Conservation (phyloP, 2,888 invertebrate species). For the Hyalella azteca region DNA sequence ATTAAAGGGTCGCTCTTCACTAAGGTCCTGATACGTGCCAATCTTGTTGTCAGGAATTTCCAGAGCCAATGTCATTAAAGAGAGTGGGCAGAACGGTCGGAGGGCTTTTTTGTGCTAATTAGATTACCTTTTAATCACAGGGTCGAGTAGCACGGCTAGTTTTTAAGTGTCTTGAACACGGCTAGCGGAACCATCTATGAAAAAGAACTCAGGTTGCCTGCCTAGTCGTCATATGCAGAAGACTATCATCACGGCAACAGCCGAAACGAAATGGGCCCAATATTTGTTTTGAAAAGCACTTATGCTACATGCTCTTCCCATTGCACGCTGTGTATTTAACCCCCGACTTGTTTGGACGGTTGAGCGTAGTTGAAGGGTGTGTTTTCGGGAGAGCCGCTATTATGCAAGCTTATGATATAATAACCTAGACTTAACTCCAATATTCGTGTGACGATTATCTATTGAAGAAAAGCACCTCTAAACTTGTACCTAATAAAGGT, state of each 20-base stretch:
- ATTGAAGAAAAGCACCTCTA: constrained; percentile 6
- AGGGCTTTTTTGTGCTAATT: constrained; percentile 47
- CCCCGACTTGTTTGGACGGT: constrained; percentile 7
- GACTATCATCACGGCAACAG: constrained; percentile 29
- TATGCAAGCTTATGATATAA: constrained; percentile 22
- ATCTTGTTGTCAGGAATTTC: constrained; percentile 37
- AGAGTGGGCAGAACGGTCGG: constrained; percentile 41
- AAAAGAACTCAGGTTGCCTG: constrained; percentile 15
- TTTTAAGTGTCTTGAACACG: constrained; percentile 37
- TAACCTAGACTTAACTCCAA: constrained; percentile 10
- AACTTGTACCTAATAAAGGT: constrained; percentile 31
- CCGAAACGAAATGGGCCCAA: constrained; percentile 34
- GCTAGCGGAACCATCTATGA: constrained; percentile 36
- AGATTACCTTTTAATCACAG: constrained; percentile 52
- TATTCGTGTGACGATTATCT: constrained; percentile 15
- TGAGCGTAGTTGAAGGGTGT: constrained; percentile 26
- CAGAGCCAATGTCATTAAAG: constrained; percentile 33
- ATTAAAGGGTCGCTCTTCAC: constrained; percentile 30
- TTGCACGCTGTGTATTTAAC: constrained; percentile 18
- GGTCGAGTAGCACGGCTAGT: constrained; percentile 31
- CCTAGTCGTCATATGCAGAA: constrained; percentile 33
- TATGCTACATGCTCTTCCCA: constrained; percentile 22
- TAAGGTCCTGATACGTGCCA: constrained; percentile 30
- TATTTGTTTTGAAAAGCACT: constrained; percentile 37
- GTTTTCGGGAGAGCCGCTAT: constrained; percentile 20